Percentiles rank a stretch among this genome's conserved stretches.
Conservation (phyloP, 2,888 invertebrate species). For the Nemoura dubitans region DNA sequence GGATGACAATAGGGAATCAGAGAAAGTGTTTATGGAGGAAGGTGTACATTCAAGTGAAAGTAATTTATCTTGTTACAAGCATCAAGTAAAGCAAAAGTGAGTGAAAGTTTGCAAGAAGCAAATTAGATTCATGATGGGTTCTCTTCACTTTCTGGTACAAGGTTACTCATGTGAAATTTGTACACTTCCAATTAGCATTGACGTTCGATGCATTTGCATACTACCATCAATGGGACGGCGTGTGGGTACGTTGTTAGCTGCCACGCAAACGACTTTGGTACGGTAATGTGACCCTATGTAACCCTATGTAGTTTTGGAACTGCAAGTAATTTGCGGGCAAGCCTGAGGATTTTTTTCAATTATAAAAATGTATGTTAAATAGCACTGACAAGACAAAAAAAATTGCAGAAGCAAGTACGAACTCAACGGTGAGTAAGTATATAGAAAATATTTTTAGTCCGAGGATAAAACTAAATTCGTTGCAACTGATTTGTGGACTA, state of each 20-base stretch:
- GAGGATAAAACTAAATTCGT: too few relatives aligned
- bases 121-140: not conserved
- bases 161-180: conserved; percentile 35
- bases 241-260: not conserved
- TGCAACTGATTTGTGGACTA: too few relatives aligned
- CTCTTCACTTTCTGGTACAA: conserved; percentile 36
- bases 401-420: too few relatives aligned
- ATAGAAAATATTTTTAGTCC: too few relatives aligned
- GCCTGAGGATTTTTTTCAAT: too few relatives aligned
- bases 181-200: not conserved
- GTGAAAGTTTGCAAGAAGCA: conserved; percentile 36
- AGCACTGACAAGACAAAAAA: too few relatives aligned
- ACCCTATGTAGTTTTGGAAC: too few relatives aligned
- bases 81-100: conserved; percentile 32
- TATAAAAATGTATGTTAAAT: too few relatives aligned
- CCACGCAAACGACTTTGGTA: too few relatives aligned
- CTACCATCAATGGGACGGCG: not conserved
- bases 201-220: conserved; percentile 1
- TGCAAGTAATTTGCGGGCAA: too few relatives aligned
- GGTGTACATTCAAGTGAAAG: conserved; percentile 31
- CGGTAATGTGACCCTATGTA: too few relatives aligned
- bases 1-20: conserved; percentile 19
- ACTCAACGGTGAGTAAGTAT: too few relatives aligned
- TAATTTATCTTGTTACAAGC: conserved; percentile 18
- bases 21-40: conserved; percentile 35